Evolutionary conservation across 2,113 vertebrate genomes (phyloP), one percentile per base, ranked within the genome.

Genomic region (Salvelinus fontinalis): DNA sequence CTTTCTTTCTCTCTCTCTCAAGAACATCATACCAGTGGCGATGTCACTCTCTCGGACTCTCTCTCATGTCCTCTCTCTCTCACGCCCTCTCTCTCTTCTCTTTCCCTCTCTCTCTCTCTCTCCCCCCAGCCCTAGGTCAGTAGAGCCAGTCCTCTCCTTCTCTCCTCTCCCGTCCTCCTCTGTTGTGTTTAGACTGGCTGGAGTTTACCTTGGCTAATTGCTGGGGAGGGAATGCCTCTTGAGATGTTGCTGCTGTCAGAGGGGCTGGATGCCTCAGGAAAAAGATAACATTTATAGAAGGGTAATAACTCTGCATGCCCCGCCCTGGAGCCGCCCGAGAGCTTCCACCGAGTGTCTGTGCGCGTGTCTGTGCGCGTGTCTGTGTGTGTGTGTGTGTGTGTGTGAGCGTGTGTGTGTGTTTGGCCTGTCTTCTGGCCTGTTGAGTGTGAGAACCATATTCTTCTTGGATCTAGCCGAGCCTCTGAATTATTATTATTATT

Each of bases 161-260:
- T 24, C 22, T n/a, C 18, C 60, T 24, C 11, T 51, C 49, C 49
- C 14, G 14, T 54, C 51, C 51, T 16, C 14, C 14, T 54, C n/a
- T 22, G 18, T 16, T n/a, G 59, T 62, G 74, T 57, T 66, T 68
- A 49, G 29, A 59, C 8, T 80, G 26, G n/a, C n/a, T 22, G 70
- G 73, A 29, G 75, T 70, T 62, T 76, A 77, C 70, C 70, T 64
- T 75, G 68, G 62, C 71, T 72, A 44, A 68, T 72, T 70, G 60
- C 75, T 64, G 16, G 39, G 22, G 62, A 78, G 39, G 22, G 62
- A 78, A 64, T 69, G 57, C 68, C n/a, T 39, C 60, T 73, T 24
- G 11, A 16, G 18, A 74, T 60, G 34, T 44, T 70, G 34, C 57
- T 70, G 57, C 34, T n/a, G n/a, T n/a, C 20, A 62, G n/a, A 62